Conservation (phyloP, 2,888 invertebrate species). For the Peribatodes rhomboidaria region DNA sequence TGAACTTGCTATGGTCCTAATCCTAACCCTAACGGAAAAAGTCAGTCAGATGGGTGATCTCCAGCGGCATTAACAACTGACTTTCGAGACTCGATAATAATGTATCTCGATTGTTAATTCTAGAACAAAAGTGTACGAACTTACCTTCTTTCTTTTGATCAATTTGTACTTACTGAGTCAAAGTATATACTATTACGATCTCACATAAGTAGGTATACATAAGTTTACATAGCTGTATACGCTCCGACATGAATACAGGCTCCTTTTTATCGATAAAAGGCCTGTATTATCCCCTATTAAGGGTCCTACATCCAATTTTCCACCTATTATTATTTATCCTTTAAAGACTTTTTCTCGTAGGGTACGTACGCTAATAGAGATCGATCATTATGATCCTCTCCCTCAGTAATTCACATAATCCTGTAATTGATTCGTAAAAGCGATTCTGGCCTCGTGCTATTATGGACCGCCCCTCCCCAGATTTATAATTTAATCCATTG, state of each 20-base stretch:
- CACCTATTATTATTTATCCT: slow-evolving; percentile 46
- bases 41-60: too few species aligned
- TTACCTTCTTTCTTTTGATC: not conserved
- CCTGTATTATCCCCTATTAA: slow-evolving; percentile 37
- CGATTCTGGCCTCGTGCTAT: slow-evolving; percentile 70
- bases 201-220: not conserved
- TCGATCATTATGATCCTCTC: slow-evolving; percentile 74
- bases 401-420: slow-evolving; percentile 78
- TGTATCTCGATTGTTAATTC: too few species aligned
- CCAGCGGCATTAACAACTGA: too few species aligned
- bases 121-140: too few species aligned
- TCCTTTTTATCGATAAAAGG: slow-evolving; percentile 14
- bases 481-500: slow-evolving; percentile 75
- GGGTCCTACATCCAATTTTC: slow-evolving; percentile 43
- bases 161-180: not conserved
- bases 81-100: too few species aligned
- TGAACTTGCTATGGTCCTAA: too few species aligned
- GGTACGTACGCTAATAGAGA: slow-evolving; percentile 64
- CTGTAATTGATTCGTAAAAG: slow-evolving; percentile 81
- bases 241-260: not conserved
- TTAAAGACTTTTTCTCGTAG: slow-evolving; percentile 51
- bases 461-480: slow-evolving; percentile 69
- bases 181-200: not conserved
- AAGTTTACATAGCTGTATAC: not conserved
- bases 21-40: too few species aligned